These are phyloP conservation scores for Coleophora flavipennella DNA, from an alignment of 2,888 invertebrate species.

Conservation along the genomic window DNA sequence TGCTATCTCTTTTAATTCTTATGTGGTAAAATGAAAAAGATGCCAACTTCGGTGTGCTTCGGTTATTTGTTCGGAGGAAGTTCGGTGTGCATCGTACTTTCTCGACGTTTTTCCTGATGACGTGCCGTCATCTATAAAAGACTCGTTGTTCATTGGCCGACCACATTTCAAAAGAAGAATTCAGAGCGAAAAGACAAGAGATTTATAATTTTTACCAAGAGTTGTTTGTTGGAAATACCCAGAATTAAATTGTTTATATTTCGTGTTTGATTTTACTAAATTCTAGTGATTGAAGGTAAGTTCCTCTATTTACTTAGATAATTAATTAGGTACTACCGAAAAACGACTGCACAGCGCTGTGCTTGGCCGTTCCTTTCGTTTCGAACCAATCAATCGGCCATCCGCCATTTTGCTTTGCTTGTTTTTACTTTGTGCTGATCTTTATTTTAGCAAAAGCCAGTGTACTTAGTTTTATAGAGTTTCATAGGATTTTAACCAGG, in stretches of 20 bases:
- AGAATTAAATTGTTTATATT: slow-evolving; percentile 17
- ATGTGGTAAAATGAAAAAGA: slow-evolving; percentile 20
- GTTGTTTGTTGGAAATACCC: slow-evolving; percentile 24
- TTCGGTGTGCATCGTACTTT: slow-evolving; percentile 21
- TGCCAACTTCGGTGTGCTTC: slow-evolving; percentile 17
- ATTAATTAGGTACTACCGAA: no score
- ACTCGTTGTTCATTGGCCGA: slow-evolving; percentile 16
- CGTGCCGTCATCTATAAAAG: slow-evolving; percentile 26
- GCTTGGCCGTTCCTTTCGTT: no score
- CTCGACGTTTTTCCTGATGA: slow-evolving; percentile 20
- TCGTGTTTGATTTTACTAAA: slow-evolving; percentile 24
- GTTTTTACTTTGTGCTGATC: no score
- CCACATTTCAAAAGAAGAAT: slow-evolving; percentile 30
- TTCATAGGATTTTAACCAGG: no score
- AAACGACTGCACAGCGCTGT: no score
- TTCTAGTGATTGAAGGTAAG: slow-evolving; percentile 36
- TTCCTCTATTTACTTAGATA: no score
- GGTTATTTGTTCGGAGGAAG: slow-evolving; percentile 1
- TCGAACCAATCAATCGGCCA: not conserved
- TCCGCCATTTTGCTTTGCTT: not conserved
- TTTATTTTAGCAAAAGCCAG: no score
- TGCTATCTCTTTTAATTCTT: slow-evolving; percentile 16
- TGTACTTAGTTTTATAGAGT: no score
- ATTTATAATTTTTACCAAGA: slow-evolving; percentile 22
- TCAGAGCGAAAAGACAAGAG: slow-evolving; percentile 26